Base-by-base conservation (phyloP, 2,888 invertebrate genomes). In the Mayetiola destructor region DNA sequence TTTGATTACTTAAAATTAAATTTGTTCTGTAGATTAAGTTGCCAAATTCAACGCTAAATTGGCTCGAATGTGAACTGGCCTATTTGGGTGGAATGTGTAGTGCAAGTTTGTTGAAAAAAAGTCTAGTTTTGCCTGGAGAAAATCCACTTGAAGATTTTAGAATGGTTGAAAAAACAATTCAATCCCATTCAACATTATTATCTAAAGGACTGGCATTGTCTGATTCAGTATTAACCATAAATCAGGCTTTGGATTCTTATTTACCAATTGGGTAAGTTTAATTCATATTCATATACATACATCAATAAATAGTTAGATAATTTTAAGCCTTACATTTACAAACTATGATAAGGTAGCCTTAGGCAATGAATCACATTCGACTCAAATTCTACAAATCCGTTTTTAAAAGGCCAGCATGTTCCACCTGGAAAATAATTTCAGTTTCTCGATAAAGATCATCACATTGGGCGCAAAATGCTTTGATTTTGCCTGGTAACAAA, bases 71-170 rank as follows among this genome's bases (percentile, higher is more conserved):
- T 68, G 96, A 95, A 69, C 73, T 96, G 57, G 80, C 90, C 0
- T 89, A 90, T 72, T 77, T 93, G 30, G 94, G 91, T 2, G 92
- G 93, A 56, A 86, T 89, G 75, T 94, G 93, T 70, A 88, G 92
- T 16, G 84, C 91, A 12, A 85, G 89, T 64, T 80, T 96, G 4
- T 86, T 95, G 75, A 88, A 84, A 67, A 85, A 84, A 66, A 86
- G 88, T 69, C 76, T 89, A 36, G 75, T 79, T 57, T 75, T 89
- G 61, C 87, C 79, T 56, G 72, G 75, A 65, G 82, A 82, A 64
- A 81, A 85, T 67, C 75, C 79, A 23, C 82, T 85, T 61, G 81
- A 85, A 60, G 87, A 87, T 65, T 71, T 82, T 62, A 81, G 84
- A 56, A 72, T 78, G 55, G 80, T 84, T 29, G 88, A 89, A 71